Conservation (phyloP, 2,797 vertebrate genomes). For the Aeoliscus strigatus region DNA sequence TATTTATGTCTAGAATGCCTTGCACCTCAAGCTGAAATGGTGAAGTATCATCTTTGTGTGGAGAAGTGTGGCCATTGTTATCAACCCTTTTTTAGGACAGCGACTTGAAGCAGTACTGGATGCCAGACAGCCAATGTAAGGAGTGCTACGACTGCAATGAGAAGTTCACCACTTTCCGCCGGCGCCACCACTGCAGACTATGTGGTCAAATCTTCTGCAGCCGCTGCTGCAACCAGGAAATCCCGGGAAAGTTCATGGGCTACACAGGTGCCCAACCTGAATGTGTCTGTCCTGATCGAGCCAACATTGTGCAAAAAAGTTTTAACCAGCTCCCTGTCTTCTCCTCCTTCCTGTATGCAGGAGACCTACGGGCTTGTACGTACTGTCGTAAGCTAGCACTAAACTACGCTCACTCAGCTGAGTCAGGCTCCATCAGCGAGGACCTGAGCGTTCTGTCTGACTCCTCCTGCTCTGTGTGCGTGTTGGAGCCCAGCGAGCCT, state of each 20-base stretch:
- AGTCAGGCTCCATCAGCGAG: conserved; percentile 90
- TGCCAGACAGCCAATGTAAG: conserved; percentile 98
- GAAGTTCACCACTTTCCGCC: conserved; percentile 96
- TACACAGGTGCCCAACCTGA: conserved; percentile 79
- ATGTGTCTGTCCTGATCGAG: background rate
- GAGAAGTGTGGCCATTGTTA: background rate
- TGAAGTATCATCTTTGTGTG: background rate
- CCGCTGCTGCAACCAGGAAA: conserved; percentile 98
- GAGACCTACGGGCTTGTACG: conserved; percentile 93
- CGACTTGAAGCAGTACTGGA: conserved; percentile 99
- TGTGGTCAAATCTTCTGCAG: conserved; percentile 99
- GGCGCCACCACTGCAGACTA: conserved; percentile 93
- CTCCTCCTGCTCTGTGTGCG: conserved; percentile 81
- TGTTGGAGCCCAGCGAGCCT: conserved; percentile 88
- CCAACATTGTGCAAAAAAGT: too few relatives aligned
- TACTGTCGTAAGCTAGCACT: conserved; percentile 96
- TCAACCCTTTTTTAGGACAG: conserved; percentile 79
- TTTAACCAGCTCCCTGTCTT: background rate
- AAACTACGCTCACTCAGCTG: conserved; percentile 92
- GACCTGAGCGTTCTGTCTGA: conserved; percentile 90
- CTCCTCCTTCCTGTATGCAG: conserved; percentile 57
- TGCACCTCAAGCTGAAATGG: background rate
- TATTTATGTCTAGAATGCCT: too few relatives aligned
- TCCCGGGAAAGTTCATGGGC: conserved; percentile 99
- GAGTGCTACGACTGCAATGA: conserved; percentile 98